Evolutionary conservation across 2,113 vertebrate species (phyloP), one percentile per base, ranked within the genome.

Genomic region (Verasper variegatus): DNA sequence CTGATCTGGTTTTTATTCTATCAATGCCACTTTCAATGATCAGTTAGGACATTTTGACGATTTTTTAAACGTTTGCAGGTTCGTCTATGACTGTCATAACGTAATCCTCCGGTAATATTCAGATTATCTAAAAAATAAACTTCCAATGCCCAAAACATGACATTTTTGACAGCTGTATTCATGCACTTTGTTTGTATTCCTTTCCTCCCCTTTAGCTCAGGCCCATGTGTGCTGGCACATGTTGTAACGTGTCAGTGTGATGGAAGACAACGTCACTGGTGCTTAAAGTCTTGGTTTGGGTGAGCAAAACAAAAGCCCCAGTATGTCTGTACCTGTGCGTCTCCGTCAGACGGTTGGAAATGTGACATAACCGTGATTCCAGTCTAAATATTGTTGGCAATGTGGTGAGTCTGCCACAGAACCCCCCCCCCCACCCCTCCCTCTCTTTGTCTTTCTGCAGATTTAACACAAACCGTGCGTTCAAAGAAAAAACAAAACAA

Each of bases 371-470:
- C 20, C 20, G 1, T 40, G 76, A 68, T 68, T 80, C 74, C 59
- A 86, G 86, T 84, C 91, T 86, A 92, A 92, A 91, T 83, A 90
- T 70, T 86, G 73, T 68, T 76, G 64, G 31, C 60, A 59, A 18
- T 77, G 67, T 66, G 85, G 72, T 65, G 40, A 20, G 56, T 52
- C 51, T 37, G 52, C 74, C 55, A 31, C 54, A 17, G 1, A 13
- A 27, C 0, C 23, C 52, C 9, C 0, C 23, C 52, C n/a, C n/a
- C n/a, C n/a, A n/a, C n/a, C n/a, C n/a, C 8, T 59, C 75, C 71
- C 27, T 35, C 63, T 45, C 56, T 42, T 7, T 24, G 8, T 61
- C 24, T 21, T 52, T 45, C 65, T 67, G 77, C 57, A 56, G 62
- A n/a, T 56, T 77, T 45, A 47, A 62, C 58, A 78, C 47, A 54